phyloP scores from a whole-genome alignment of 2,113 vertebrate genomes.

The Semnopithecus entellus region DNA sequence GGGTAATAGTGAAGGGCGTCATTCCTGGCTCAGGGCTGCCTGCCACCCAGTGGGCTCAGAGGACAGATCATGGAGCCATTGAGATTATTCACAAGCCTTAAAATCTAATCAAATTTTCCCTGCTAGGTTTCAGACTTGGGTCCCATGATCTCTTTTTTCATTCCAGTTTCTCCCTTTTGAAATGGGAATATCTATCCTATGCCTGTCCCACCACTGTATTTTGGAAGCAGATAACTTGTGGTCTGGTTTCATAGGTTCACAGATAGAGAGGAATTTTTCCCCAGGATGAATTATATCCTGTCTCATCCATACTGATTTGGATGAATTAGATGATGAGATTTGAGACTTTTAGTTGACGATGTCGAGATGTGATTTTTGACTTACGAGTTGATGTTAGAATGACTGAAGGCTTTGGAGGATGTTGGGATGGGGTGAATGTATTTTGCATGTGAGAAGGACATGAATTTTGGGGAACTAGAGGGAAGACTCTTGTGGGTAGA shows the following conservation, averaged over 20 bases:
- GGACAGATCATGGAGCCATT: background rate
- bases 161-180: background rate
- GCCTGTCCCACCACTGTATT: background rate
- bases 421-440: background rate
- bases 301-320: background rate
- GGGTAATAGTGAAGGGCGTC: background rate
- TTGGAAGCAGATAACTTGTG: background rate
- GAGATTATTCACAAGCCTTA: conserved; percentile 32
- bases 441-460: conserved; percentile 9
- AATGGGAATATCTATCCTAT: background rate
- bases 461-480: background rate
- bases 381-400: conserved; percentile 17
- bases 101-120: background rate
- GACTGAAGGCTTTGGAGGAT: conserved; percentile 2
- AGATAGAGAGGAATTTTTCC: background rate
- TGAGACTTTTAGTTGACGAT: conserved; percentile 8
- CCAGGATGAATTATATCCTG: background rate
- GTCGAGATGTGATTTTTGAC: background rate
- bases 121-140: background rate
- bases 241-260: background rate
- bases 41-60: background rate
- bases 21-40: background rate
- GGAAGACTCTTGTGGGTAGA: background rate
- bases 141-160: background rate
- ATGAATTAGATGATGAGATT: background rate